Conservation (phyloP, 2,888 invertebrate genomes). For the Oithona nana region DNA sequence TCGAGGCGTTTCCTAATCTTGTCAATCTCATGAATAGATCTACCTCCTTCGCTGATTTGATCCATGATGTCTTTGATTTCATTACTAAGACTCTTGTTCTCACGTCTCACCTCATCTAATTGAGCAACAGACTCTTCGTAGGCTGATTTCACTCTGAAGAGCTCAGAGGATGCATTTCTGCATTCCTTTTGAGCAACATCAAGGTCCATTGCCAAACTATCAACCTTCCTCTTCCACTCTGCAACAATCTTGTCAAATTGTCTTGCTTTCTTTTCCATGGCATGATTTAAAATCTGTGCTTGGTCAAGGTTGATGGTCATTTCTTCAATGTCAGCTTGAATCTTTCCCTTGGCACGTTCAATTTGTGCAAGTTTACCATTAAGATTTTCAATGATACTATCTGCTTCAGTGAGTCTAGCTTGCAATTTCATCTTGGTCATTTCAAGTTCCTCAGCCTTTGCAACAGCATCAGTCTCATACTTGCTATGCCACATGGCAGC, state of each 20-base stretch:
- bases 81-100: conserved; percentile 93
- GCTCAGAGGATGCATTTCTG: conserved; percentile 95
- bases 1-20: conserved; percentile 95
- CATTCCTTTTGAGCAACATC: conserved; percentile 98
- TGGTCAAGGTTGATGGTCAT: conserved; percentile 92
- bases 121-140: conserved; percentile 94
- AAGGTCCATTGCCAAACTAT: conserved; percentile 87
- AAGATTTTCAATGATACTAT: conserved; percentile 89
- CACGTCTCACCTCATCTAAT: conserved; percentile 88
- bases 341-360: conserved; percentile 93
- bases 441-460: conserved; percentile 70
- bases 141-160: conserved; percentile 91
- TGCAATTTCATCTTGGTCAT: conserved; percentile 66
- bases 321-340: conserved; percentile 92
- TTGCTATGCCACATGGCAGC: conserved; percentile 94
- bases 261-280: conserved; percentile 98
- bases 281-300: conserved; percentile 81
- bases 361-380: conserved; percentile 89
- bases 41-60: conserved; percentile 98
- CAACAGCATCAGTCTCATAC: conserved; percentile 94
- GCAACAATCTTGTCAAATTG: conserved; percentile 98
- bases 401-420: conserved; percentile 86
- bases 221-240: conserved; percentile 98
- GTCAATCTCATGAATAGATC: conserved; percentile 97
- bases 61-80: conserved; percentile 98